Evolutionary conservation across 2,113 vertebrate species (phyloP).

Genomic region (Gulo gulo): DNA sequence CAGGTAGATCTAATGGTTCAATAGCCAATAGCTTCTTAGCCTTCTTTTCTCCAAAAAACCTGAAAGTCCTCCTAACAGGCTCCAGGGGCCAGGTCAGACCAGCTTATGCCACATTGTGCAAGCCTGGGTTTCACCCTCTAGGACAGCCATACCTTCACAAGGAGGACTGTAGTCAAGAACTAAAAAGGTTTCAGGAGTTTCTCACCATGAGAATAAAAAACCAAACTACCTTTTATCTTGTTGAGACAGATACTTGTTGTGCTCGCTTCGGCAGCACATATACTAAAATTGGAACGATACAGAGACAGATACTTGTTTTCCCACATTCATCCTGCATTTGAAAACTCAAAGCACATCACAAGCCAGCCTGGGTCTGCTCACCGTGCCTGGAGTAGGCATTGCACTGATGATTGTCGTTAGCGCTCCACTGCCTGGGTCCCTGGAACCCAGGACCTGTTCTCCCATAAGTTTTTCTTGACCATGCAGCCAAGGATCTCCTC

Average conservation of each 20-base stretch:
- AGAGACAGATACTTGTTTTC: not conserved
- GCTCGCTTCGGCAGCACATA: no score
- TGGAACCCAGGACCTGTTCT: not conserved
- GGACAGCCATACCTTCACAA: not conserved
- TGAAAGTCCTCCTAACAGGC: not conserved
- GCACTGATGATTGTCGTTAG: not conserved
- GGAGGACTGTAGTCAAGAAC: not conserved
- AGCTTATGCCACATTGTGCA: not conserved
- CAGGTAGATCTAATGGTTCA: not conserved
- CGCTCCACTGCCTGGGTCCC: not conserved
- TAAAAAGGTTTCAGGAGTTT: not conserved
- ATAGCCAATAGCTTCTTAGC: not conserved
- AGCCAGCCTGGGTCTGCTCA: not conserved
- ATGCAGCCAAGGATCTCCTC: not conserved
- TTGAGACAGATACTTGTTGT: not conserved
- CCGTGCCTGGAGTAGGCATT: not conserved
- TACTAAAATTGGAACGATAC: no score
- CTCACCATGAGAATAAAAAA: not conserved
- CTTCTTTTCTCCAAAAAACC: not conserved
- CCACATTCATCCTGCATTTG: not conserved
- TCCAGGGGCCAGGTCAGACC: not conserved
- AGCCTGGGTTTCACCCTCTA: not conserved
- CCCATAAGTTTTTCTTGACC: not conserved
- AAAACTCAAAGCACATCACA: not conserved
- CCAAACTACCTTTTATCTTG: not conserved